Conservation (phyloP, 2,888 invertebrate species). For the Aphrophora alni region DNA sequence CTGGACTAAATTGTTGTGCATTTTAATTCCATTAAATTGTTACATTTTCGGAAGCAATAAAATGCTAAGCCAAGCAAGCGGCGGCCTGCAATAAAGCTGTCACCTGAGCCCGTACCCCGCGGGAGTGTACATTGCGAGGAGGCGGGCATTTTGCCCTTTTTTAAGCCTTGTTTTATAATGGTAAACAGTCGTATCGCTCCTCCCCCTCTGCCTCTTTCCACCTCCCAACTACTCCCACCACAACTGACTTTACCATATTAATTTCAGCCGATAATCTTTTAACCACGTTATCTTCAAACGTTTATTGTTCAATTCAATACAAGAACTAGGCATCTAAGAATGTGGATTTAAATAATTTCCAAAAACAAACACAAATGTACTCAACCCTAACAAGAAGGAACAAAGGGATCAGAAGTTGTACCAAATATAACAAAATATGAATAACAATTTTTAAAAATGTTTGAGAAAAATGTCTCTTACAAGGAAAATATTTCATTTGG, state of each 20-base stretch:
- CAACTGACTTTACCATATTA: background rate
- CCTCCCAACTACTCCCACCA: background rate
- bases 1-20: background rate
- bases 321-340: background rate
- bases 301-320: background rate
- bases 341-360: too few relatives aligned
- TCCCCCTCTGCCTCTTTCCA: background rate
- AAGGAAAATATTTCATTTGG: too few relatives aligned
- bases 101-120: background rate
- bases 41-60: slow-evolving; percentile 4
- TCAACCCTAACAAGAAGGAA: too few relatives aligned
- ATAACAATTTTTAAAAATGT: too few relatives aligned
- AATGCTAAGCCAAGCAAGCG: background rate
- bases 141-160: slow-evolving; percentile 9
- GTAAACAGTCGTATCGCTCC: slow-evolving; percentile 9
- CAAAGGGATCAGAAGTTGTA: too few relatives aligned
- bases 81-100: background rate
- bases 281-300: background rate
- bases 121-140: background rate
- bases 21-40: slow-evolving; percentile 7
- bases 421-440: too few relatives aligned
- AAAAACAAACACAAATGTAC: too few relatives aligned
- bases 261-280: background rate
- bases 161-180: slow-evolving; percentile 9
- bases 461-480: too few relatives aligned